phyloP scores from a whole-genome alignment of 92 coral and sea anemone species.

The Umimayanthus chanpuru region DNA sequence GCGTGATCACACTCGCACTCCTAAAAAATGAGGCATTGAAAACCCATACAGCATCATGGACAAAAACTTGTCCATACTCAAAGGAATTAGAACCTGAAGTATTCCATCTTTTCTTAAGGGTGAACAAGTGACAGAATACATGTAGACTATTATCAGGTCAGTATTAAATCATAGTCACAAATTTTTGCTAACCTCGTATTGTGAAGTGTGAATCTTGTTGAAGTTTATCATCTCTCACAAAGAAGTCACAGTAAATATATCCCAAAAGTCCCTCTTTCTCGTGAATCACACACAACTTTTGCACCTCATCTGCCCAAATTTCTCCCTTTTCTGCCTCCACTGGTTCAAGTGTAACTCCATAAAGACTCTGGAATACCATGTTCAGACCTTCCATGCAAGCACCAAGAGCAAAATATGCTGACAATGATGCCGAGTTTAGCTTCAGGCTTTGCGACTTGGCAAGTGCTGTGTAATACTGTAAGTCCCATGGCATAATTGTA shows the following conservation, averaged over 20 bases:
- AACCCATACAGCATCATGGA: too few relatives aligned
- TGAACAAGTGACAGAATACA: too few relatives aligned
- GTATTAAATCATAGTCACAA: background rate
- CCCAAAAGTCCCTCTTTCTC: conserved; percentile 91
- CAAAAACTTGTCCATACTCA: too few relatives aligned
- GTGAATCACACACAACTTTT: conserved; percentile 88
- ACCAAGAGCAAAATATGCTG: conserved; percentile 95
- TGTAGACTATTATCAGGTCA: too few relatives aligned
- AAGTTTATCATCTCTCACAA: conserved; percentile 77
- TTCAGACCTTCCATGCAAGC: conserved; percentile 96
- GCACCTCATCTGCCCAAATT: conserved; percentile 91
- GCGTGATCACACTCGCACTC: too few relatives aligned
- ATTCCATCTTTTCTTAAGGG: too few relatives aligned
- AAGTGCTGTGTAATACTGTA: conserved; percentile 80
- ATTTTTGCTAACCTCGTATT: conserved; percentile 73
- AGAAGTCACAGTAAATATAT: conserved; percentile 93
- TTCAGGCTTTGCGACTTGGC: conserved; percentile 79
- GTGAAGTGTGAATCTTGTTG: conserved; percentile 97
- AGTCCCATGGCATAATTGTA: conserved; percentile 90
- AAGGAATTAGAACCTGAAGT: too few relatives aligned
- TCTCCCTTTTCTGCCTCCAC: conserved; percentile 83
- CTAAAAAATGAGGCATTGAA: too few relatives aligned
- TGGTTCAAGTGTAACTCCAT: conserved; percentile 77
- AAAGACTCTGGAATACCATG: conserved; percentile 75
- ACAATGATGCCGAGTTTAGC: conserved; percentile 63